A percentile compares a stretch with the other conserved stretches of the same genome.
Conservation (phyloP, 2,113 vertebrate genomes). For the Bos taurus region DNA sequence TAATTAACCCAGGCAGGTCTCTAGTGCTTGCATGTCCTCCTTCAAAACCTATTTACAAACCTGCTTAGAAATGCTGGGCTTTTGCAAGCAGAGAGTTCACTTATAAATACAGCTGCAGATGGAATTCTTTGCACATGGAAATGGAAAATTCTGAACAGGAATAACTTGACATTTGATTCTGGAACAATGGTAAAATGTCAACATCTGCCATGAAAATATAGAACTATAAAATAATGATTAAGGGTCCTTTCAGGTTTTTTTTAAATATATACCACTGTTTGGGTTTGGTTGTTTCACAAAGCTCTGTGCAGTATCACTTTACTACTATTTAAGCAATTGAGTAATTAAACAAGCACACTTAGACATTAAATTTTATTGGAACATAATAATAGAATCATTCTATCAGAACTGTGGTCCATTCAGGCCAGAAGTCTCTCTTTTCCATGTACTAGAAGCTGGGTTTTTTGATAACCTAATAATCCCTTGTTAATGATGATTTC, state of each 20-base stretch:
- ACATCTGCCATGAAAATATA: constrained; percentile 75
- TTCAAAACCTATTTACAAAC: constrained; percentile 61
- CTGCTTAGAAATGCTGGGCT: constrained; percentile 59
- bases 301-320: background rate
- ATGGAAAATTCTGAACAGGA: constrained; percentile 65
- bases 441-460: background rate
- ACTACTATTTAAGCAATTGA: background rate
- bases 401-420: background rate
- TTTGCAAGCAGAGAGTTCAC: constrained; percentile 49
- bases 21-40: constrained; percentile 32
- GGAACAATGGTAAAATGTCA: constrained; percentile 79
- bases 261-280: background rate
- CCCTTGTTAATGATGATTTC: background rate
- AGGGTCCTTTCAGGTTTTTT: constrained; percentile 10
- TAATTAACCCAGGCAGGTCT: constrained; percentile 70
- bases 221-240: constrained; percentile 66
- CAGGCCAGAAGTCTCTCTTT: background rate
- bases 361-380: background rate
- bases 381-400: background rate
- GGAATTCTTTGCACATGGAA: constrained; percentile 65
- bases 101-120: constrained; percentile 75
- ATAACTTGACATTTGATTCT: constrained; percentile 83
- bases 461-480: background rate
- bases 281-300: background rate
- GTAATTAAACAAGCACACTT: background rate